Evolutionary conservation across 2,113 vertebrate species (phyloP).

Genomic region (Cyphomyrus plagiostoma): DNA sequence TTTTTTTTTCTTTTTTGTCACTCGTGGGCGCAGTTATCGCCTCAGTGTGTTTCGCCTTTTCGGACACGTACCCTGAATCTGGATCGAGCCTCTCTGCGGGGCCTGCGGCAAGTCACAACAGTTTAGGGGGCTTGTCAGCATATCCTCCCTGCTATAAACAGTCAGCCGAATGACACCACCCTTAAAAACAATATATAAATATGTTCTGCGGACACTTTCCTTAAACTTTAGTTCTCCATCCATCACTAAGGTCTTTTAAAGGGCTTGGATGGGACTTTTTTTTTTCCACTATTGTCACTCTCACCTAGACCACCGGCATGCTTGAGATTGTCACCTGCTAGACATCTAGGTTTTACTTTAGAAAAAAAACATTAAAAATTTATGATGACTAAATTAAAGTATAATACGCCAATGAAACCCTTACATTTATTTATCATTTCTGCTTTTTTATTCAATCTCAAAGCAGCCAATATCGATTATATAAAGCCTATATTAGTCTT

Average conservation of each 20-base stretch:
- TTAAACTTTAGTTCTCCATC: neutral
- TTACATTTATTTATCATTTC: neutral
- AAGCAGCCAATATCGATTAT: neutral
- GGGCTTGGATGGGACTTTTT: neutral
- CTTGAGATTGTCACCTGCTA: neutral
- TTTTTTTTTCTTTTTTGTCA: neutral
- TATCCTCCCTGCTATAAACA: neutral
- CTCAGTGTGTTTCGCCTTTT: neutral
- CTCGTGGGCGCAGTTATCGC: neutral
- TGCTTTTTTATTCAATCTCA: neutral
- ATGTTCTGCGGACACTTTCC: neutral
- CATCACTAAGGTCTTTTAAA: neutral
- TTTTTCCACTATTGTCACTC: neutral
- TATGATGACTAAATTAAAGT: neutral
- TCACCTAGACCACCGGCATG: neutral
- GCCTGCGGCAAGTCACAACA: neutral
- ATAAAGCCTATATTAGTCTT: neutral
- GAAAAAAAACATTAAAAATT: neutral
- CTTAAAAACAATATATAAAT: neutral
- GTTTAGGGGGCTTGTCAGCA: neutral
- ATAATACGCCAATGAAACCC: neutral
- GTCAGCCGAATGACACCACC: neutral
- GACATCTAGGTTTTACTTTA: neutral
- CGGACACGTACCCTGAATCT: neutral
- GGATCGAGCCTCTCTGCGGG: neutral